Conservation (phyloP, 2,113 vertebrate species). For the Oreochromis aureus region DNA sequence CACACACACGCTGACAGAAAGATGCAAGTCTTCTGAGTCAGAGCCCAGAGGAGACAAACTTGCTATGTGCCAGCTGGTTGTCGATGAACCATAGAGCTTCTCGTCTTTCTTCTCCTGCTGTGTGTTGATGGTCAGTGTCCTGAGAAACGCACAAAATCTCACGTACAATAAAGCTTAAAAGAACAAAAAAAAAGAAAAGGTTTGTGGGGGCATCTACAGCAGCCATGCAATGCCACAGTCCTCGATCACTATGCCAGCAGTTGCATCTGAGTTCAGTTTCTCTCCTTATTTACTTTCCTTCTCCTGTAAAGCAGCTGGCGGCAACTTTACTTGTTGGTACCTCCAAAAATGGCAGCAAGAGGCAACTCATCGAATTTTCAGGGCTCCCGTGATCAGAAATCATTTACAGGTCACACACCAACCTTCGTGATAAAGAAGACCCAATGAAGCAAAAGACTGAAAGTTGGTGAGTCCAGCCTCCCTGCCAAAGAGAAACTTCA, state of each 20-base stretch:
- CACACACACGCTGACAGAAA: not conserved
- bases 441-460: not conserved
- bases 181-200: not conserved
- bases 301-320: not conserved
- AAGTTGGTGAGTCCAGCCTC: not conserved
- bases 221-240: constrained; percentile 23
- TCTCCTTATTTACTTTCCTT: not conserved
- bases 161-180: constrained; percentile 1
- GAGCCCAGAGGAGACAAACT: constrained; percentile 3
- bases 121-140: constrained; percentile 15
- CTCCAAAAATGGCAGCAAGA: constrained; percentile 28
- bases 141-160: constrained; percentile 39
- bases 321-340: not conserved
- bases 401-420: not conserved
- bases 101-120: not conserved
- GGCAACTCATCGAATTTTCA: not conserved
- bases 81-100: not conserved
- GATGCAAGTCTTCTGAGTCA: not conserved
- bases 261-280: not conserved
- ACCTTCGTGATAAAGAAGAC: not conserved
- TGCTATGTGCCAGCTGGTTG: not conserved
- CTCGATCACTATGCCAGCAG: not conserved
- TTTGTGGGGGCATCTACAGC: not conserved
- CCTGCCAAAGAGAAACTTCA: not conserved
- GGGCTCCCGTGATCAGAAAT: not conserved